Percentiles rank a stretch among this genome's conserved stretches.
These are phyloP conservation scores for Albula glossodonta DNA, from an alignment of 2,113 vertebrate species.

Conservation along the genomic window DNA sequence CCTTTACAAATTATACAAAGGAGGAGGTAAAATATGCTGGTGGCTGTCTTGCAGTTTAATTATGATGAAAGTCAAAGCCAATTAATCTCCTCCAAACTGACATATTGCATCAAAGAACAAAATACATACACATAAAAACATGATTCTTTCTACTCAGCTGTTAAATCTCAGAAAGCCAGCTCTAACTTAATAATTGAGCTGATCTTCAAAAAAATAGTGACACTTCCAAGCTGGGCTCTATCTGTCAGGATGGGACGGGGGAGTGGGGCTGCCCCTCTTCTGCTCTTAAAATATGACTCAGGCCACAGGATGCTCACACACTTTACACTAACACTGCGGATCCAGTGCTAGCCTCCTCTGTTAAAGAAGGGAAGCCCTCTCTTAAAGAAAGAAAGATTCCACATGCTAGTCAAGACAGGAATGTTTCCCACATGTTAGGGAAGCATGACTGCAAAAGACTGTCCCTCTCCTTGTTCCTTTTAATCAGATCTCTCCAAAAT, in stretches of 20 bases:
- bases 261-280: slow-evolving; percentile 36
- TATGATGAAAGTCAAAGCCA: neutral
- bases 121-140: neutral
- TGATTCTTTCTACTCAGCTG: neutral
- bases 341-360: slow-evolving; percentile 35
- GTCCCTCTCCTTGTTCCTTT: too few relatives aligned
- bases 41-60: too few relatives aligned
- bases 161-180: neutral
- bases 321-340: slow-evolving; percentile 35
- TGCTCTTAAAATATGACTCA: slow-evolving; percentile 46
- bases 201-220: slow-evolving; percentile 47
- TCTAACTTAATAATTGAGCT: neutral
- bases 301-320: slow-evolving; percentile 49
- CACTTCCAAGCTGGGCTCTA: slow-evolving; percentile 56
- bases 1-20: neutral
- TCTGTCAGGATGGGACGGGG: slow-evolving; percentile 40
- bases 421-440: slow-evolving; percentile 36
- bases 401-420: slow-evolving; percentile 42
- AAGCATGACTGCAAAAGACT: too few relatives aligned
- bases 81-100: neutral
- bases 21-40: neutral
- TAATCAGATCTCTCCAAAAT: too few relatives aligned
- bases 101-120: neutral
- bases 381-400: slow-evolving; percentile 48
- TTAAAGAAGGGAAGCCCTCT: slow-evolving; percentile 47